A percentile compares a stretch with the other conserved stretches of the same genome.
Conservation (phyloP, 2,888 invertebrate genomes). For the Sinohyriopsis cumingii region DNA sequence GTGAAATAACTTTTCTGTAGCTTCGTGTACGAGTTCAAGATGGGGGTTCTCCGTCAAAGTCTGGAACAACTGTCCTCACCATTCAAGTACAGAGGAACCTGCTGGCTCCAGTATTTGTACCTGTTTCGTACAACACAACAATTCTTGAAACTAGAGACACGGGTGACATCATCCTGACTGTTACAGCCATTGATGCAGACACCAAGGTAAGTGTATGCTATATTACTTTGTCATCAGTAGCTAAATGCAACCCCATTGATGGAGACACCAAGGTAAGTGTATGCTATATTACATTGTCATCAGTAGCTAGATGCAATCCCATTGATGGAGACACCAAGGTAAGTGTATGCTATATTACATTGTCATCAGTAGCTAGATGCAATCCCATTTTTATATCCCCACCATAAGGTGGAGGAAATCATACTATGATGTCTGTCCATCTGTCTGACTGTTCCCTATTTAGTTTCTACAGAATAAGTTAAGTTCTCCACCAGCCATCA, state of each 20-base stretch:
- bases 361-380: too few relatives aligned
- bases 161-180: slow-evolving; percentile 27
- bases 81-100: slow-evolving; percentile 60
- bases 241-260: too few relatives aligned
- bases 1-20: slow-evolving; percentile 19
- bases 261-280: slow-evolving; percentile 42
- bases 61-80: slow-evolving; percentile 41
- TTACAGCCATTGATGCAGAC: slow-evolving; percentile 49
- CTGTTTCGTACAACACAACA: slow-evolving; percentile 9
- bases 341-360: slow-evolving; percentile 6
- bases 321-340: slow-evolving; percentile 49
- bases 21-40: slow-evolving; percentile 58
- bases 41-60: slow-evolving; percentile 57
- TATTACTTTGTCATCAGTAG: too few relatives aligned
- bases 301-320: too few relatives aligned
- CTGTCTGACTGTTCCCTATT: too few relatives aligned
- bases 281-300: too few relatives aligned
- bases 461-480: too few relatives aligned
- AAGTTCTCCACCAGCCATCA: too few relatives aligned
- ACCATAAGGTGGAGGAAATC: too few relatives aligned
- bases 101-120: slow-evolving; percentile 45
- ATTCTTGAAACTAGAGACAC: slow-evolving; percentile 41
- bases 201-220: slow-evolving; percentile 31
- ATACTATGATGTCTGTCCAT: too few relatives aligned
- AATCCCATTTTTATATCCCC: too few relatives aligned